A percentile compares a stretch with the other conserved stretches of the same genome.
These are phyloP conservation scores for Carabus problematicus DNA, from an alignment of 2,888 invertebrate genomes.

Conservation along the genomic window DNA sequence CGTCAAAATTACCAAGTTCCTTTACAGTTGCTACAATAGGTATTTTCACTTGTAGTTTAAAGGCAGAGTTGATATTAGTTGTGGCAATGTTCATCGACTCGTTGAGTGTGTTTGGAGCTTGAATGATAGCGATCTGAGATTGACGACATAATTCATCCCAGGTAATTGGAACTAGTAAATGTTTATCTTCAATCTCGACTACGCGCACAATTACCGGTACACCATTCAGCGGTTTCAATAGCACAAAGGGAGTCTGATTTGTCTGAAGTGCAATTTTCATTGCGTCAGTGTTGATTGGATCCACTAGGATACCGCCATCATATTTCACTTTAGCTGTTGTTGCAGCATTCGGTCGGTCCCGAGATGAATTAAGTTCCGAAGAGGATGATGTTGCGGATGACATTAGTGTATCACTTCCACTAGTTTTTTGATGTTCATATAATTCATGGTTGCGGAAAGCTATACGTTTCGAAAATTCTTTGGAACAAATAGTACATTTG, in stretches of 20 bases:
- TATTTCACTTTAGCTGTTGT: not conserved
- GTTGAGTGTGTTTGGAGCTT: no score
- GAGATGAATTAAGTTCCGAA: constrained; percentile 35
- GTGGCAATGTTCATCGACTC: no score
- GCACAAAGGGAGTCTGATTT: constrained; percentile 74
- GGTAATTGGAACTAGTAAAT: constrained; percentile 49
- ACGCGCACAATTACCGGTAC: constrained; percentile 75
- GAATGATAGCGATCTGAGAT: no score
- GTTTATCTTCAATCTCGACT: constrained; percentile 63
- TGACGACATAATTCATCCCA: no score
- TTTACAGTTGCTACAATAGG: no score
- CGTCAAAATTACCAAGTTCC: no score
- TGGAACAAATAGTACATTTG: constrained; percentile 63
- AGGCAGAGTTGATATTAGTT: no score
- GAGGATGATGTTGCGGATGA: constrained; percentile 47
- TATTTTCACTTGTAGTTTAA: no score
- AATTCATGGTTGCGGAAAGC: constrained; percentile 66
- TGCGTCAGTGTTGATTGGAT: constrained; percentile 74
- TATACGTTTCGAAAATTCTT: constrained; percentile 63
- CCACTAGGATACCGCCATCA: constrained; percentile 67
- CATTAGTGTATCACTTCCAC: constrained; percentile 54
- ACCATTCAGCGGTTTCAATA: constrained; percentile 71
- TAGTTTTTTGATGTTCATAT: constrained; percentile 58
- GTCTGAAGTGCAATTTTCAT: constrained; percentile 71
- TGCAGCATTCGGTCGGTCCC: not conserved